Conservation (phyloP, 2,113 vertebrate genomes). For the Spea multiplicata region DNA sequence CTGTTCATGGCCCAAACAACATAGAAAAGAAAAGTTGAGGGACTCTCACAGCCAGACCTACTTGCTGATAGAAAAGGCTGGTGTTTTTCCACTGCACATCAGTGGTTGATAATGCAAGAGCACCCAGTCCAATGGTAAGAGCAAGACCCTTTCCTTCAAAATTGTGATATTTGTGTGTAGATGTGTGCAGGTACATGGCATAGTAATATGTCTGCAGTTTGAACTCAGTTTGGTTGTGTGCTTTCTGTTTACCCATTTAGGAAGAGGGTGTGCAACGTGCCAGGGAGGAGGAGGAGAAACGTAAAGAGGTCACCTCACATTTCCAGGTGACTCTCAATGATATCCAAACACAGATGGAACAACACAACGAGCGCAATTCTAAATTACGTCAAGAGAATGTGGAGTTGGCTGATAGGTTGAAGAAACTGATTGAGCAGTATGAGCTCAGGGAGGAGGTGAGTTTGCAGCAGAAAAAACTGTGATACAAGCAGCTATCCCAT, state of each 20-base stretch:
- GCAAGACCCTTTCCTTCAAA: no score
- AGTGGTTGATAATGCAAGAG: no score
- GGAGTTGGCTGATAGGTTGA: conserved; percentile 91
- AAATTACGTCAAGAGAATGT: conserved; percentile 93
- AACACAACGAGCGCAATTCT: conserved; percentile 91
- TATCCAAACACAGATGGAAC: conserved; percentile 98
- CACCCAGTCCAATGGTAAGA: no score
- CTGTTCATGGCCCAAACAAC: no score
- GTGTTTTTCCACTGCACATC: no score
- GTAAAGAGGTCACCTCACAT: conserved; percentile 95
- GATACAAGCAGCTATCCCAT: no score
- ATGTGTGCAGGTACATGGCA: background rate
- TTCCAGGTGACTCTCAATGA: conserved; percentile 95
- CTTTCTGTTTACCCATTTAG: conserved; percentile 55
- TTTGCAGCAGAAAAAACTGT: no score
- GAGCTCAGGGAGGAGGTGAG: conserved; percentile 91
- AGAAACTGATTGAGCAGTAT: conserved; percentile 96
- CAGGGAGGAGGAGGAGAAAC: conserved; percentile 92
- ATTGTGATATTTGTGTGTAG: no score
- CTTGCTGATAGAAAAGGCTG: no score
- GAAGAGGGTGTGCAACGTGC: conserved; percentile 92
- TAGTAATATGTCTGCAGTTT: background rate
- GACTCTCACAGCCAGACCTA: no score
- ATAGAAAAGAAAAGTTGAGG: no score
- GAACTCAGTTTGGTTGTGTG: background rate